These are phyloP conservation scores for Lycaon pictus DNA, from an alignment of 2,113 vertebrate genomes.

Conservation along the genomic window DNA sequence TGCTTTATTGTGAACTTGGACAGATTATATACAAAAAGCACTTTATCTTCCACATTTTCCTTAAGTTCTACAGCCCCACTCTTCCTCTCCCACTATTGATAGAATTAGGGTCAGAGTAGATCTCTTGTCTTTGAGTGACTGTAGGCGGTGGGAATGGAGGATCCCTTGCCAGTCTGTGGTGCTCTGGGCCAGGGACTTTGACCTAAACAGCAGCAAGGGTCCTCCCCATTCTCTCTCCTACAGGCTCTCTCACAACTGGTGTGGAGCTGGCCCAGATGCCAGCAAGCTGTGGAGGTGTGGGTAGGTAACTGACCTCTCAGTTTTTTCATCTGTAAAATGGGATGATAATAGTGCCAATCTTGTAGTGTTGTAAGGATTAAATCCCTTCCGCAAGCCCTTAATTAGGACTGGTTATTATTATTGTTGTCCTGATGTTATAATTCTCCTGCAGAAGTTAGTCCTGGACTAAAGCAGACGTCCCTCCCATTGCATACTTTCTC, in stretches of 20 bases:
- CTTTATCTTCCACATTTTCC: neutral
- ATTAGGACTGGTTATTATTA: neutral
- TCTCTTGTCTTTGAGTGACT: neutral
- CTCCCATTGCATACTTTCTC: neutral
- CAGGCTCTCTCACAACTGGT: neutral
- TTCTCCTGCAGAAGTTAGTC: neutral
- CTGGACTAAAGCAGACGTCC: neutral
- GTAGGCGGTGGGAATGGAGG: neutral
- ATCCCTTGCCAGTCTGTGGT: accelerated
- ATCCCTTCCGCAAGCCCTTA: neutral
- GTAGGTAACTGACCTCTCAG: neutral
- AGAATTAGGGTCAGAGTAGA: neutral
- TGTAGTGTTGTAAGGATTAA: neutral
- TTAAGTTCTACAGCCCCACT: neutral
- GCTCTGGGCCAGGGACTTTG: neutral
- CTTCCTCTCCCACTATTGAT: neutral
- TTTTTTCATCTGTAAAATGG: neutral
- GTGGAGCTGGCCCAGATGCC: neutral
- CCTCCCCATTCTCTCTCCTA: neutral
- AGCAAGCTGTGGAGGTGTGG: neutral
- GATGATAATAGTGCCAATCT: neutral
- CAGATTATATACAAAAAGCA: neutral
- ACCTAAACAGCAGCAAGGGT: neutral
- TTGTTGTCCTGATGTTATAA: neutral
- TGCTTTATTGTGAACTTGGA: neutral